Evolutionary conservation across 1,140 invertebrate species (phyloP).

Genomic region (Drosophila fuyamai): DNA sequence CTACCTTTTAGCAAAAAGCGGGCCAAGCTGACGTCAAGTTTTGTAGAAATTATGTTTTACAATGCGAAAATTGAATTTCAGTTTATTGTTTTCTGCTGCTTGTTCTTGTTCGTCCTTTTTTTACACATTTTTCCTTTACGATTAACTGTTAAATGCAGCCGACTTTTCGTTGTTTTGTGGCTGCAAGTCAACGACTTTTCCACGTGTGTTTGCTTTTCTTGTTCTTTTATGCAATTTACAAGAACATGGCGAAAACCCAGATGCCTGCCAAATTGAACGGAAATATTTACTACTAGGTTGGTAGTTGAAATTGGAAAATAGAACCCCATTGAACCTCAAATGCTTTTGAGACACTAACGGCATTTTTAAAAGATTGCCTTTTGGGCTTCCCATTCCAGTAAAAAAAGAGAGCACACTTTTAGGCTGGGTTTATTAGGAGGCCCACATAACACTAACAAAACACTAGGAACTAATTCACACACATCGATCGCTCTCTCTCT

Average conservation of each 20-base stretch:
- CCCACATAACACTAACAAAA: slow-evolving; percentile 25
- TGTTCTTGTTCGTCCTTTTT: slow-evolving; percentile 8
- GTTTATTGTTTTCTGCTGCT: slow-evolving; percentile 58
- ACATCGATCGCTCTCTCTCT: slow-evolving; percentile 1
- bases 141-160: slow-evolving; percentile 64
- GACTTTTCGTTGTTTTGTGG: slow-evolving; percentile 29
- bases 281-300: slow-evolving; percentile 14
- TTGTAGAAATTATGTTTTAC: slow-evolving; percentile 74
- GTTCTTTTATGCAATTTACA: slow-evolving; percentile 11
- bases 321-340: neutral
- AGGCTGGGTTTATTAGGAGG: slow-evolving; percentile 19
- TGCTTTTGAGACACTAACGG: too few relatives aligned
- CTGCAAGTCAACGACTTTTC: slow-evolving; percentile 53
- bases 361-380: too few relatives aligned
- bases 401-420: slow-evolving; percentile 9
- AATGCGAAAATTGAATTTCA: slow-evolving; percentile 73
- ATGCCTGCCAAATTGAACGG: slow-evolving; percentile 40
- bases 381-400: too few relatives aligned
- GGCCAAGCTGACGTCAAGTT: slow-evolving; percentile 64
- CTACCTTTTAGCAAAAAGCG: slow-evolving; percentile 62
- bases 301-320: neutral
- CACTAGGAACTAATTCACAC: slow-evolving; percentile 10
- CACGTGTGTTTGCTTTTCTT: slow-evolving; percentile 12
- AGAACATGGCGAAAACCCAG: slow-evolving; percentile 11
- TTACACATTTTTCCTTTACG: slow-evolving; percentile 48